Evolutionary conservation across 2,888 invertebrate genomes (phyloP), one percentile per base, ranked within the genome.

Genomic region (Leucoptera coffeella): DNA sequence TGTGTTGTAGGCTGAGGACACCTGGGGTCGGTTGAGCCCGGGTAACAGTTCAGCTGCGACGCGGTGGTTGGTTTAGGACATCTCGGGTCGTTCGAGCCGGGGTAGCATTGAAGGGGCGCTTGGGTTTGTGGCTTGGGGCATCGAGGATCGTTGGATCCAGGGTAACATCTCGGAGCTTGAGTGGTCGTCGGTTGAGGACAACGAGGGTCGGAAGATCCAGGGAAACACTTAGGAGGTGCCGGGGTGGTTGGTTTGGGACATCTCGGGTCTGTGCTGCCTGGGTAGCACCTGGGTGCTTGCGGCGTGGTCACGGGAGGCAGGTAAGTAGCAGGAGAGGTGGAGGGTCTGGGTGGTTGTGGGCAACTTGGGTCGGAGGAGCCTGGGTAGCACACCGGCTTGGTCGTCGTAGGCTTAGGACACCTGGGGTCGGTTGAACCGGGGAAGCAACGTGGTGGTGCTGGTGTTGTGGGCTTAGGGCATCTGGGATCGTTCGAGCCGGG

Each of bases 51-150:
- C 31, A 14, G 26, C 10, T 29, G 29, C 26, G 23, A 30, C 14
- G 30, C 30, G 22, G 28, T 35, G 15, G 29, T 35, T 13, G 38
- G 34, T 17, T 24, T 25, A 2, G 46, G 45, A 27, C 50, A 50
- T 29, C 45, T 30, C 3, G 31, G 44, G 43, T 35, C 51, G 43
- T 34, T 33, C 9, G 35, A 35, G 4, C 37, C 35, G 24, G 35
- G 33, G 12, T 33, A 33, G 9, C 32, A 30, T 25, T 27, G 31
- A 14, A 31, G 32, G 22, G 37, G 27, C 27, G 32, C 32, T 1
- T 43, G 45, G 28, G 51, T 23, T 45, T 33, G 12, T 45, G 45
- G 35, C 53, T 52, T 4, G 28, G 37, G 38, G 28, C 42, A 42
- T 23, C 42, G 28, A 8, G 41, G 12, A 43, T 48, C 47, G 14